Percentiles rank a stretch among this genome's conserved stretches.
Conservation (phyloP, 2,888 invertebrate genomes). For the Lysandra coridon region DNA sequence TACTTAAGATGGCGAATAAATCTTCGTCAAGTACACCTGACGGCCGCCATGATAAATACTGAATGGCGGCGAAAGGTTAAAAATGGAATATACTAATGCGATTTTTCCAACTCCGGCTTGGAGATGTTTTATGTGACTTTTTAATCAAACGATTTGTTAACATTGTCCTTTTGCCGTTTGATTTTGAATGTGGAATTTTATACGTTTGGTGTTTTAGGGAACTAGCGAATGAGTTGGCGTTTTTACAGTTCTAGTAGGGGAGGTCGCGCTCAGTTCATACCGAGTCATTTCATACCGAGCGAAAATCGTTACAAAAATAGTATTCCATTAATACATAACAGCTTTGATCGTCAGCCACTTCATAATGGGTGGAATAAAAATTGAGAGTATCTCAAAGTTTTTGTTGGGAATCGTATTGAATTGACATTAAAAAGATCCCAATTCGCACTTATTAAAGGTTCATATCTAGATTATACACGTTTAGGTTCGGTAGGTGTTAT, state of each 20-base stretch:
- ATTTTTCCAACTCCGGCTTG: constrained; percentile 11
- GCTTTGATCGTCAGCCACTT: too few relatives aligned
- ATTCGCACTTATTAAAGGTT: too few relatives aligned
- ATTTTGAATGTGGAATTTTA: not conserved
- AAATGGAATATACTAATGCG: constrained; percentile 47
- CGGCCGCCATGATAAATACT: constrained; percentile 56
- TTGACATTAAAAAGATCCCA: too few relatives aligned
- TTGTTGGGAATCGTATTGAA: too few relatives aligned
- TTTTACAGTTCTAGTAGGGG: not conserved
- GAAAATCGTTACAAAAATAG: too few relatives aligned
- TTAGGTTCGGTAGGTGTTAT: too few relatives aligned
- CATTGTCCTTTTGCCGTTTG: constrained; percentile 3
- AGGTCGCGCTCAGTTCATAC: too few relatives aligned
- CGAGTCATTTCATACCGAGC: too few relatives aligned
- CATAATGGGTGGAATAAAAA: too few relatives aligned
- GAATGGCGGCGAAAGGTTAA: constrained; percentile 51
- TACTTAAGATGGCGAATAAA: constrained; percentile 63
- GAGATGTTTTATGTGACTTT: constrained; percentile 2
- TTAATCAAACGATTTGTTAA: constrained; percentile 18
- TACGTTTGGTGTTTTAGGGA: not conserved
- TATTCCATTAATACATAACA: too few relatives aligned
- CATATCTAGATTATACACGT: too few relatives aligned
- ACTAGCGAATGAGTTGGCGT: not conserved
- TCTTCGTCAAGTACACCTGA: constrained; percentile 73
- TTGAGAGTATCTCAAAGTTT: too few relatives aligned